Evolutionary conservation across 1,140 invertebrate genomes (phyloP), one percentile per base, ranked within the genome.

Genomic region (Platyscapa corneri): DNA sequence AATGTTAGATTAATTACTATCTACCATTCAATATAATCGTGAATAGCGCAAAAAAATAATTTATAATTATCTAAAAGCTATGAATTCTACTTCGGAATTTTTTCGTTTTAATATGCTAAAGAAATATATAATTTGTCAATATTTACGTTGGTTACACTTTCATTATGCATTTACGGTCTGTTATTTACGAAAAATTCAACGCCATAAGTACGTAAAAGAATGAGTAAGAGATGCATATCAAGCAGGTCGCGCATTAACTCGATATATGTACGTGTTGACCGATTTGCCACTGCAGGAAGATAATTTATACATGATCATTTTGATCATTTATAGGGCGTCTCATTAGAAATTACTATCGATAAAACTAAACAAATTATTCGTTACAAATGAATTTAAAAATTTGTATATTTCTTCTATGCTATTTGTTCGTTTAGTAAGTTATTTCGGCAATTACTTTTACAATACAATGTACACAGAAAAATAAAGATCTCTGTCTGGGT

Each of bases 131-230:
- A 82, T 82, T 82, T 82, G 80, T 74, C 80, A 46, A 46, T 30
- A 37, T 60, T 82, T 42, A 60, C 46, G 42, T 81, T 56, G 20
- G 32, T 18, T 20, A 32, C 8, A 14, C 20, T 30, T 27, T 12
- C 6, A 42, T 42, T 2, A 37, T 12, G 80, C 67, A 56, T 56
- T 23, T 37, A n/a, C 32, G 46, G 67, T 12, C 34, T 56, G 39
- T 82, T 67, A 82, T 82, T 82, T 74, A 82, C 80, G 86, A 84
- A 85, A 82, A 74, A n/a, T 82, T 75, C 84, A 82, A 46, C 79
- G 75, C 83, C 56, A 65, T 56, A 74, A 72, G 39, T 49, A 82
- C 76, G 70, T 67, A 39, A 27, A 30, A 67, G 30, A 72, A 6
- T 8, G 77, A 82, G 27, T 53, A 53, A 70, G 76, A 60, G 30